A percentile compares a stretch with the other conserved stretches of the same genome.
Conservation (phyloP, 37 sponge, comb jelly and placozoan species). For the Oscarella lobularis region DNA sequence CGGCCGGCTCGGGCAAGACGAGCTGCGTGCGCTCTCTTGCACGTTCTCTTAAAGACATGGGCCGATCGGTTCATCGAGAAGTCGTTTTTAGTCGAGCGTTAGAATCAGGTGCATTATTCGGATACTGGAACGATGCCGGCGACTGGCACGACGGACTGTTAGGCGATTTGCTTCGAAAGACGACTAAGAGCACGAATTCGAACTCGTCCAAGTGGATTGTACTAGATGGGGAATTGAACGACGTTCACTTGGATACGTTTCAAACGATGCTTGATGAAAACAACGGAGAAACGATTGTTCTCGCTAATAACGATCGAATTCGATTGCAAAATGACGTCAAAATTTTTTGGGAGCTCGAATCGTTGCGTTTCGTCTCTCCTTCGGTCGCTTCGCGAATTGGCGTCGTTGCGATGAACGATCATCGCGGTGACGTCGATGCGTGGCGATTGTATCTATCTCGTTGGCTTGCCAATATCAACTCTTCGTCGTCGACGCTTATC, state of each 20-base stretch:
- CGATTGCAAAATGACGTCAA: neutral
- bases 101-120: neutral
- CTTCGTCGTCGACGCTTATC: too few species aligned
- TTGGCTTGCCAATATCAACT: too few species aligned
- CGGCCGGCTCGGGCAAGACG: neutral
- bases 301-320: neutral
- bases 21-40: neutral
- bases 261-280: neutral
- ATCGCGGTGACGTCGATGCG: too few species aligned
- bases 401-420: neutral
- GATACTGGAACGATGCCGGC: neutral
- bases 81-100: neutral
- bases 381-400: neutral
- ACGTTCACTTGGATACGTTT: neutral
- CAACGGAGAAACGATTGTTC: neutral
- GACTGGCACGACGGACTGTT: neutral
- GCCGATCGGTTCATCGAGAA: neutral
- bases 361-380: neutral
- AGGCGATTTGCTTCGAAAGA: neutral
- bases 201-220: neutral
- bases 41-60: neutral
- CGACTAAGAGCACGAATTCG: neutral
- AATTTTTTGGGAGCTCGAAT: neutral
- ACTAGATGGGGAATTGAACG: neutral
- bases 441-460: too few species aligned